A percentile compares a stretch with the other conserved stretches of the same genome.
Evolutionary conservation across 2,113 vertebrate species (phyloP).

Genomic region (Halichoerus grypus): DNA sequence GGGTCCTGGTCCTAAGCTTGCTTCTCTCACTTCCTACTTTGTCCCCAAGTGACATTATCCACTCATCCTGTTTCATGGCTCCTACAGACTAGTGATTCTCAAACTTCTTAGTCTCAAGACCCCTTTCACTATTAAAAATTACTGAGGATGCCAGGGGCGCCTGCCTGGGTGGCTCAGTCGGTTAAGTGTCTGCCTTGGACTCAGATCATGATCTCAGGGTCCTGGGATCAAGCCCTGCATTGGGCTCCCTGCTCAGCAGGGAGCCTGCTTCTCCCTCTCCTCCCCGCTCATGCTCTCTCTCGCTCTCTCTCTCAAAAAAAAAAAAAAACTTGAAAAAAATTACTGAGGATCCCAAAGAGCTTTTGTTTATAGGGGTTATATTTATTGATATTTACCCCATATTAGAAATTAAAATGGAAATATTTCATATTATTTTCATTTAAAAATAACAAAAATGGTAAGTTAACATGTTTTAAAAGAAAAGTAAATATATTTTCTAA

Average conservation of each 20-base stretch:
- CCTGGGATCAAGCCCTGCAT: neutral
- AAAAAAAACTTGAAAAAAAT: neutral
- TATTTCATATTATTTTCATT: neutral
- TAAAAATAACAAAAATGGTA: neutral
- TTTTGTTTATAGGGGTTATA: neutral
- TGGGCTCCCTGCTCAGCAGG: neutral
- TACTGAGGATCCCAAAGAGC: neutral
- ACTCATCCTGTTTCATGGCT: neutral
- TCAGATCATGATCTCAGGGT: neutral
- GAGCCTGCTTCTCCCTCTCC: neutral
- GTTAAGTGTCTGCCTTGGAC: neutral
- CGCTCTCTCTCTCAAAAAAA: neutral
- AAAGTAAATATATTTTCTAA: slow-evolving; percentile 18
- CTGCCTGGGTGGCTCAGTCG: neutral
- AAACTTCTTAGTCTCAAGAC: neutral
- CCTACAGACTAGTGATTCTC: neutral
- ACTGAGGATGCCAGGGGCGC: neutral
- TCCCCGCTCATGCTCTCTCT: neutral
- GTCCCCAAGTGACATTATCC: neutral
- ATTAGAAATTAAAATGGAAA: slow-evolving; percentile 19
- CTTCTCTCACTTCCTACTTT: neutral
- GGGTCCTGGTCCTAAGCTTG: neutral
- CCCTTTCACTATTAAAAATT: neutral
- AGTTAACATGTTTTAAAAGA: neutral
- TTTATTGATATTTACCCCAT: neutral